Percentiles rank a stretch among this genome's conserved stretches.
phyloP scores from a whole-genome alignment of 2,797 vertebrate species.

The Gambelia wislizenii region DNA sequence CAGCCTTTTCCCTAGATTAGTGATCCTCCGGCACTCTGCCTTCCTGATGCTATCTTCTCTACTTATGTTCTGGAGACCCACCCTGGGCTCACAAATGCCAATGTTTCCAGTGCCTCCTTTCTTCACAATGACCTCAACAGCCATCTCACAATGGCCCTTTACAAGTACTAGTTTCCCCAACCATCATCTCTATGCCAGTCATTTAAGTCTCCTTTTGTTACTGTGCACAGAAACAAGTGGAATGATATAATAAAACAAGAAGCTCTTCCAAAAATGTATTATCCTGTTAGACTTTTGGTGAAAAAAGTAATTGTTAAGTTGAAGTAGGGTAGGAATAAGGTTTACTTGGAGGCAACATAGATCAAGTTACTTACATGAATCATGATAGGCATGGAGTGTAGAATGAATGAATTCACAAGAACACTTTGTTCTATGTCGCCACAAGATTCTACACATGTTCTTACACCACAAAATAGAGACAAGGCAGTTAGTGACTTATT shows the following conservation, averaged over 20 bases:
- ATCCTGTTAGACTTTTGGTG: not conserved
- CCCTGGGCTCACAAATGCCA: not conserved
- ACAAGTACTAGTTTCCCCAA: not conserved
- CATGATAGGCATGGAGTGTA: not conserved
- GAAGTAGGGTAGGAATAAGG: not conserved
- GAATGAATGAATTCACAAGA: not conserved
- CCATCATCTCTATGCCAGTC: too few relatives aligned
- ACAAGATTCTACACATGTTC: not conserved
- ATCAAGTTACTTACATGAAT: not conserved
- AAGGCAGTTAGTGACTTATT: not conserved
- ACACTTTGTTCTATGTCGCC: not conserved
- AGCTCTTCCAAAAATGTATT: not conserved
- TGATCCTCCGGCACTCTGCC: too few relatives aligned
- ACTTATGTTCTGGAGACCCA: too few relatives aligned
- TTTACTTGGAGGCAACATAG: not conserved
- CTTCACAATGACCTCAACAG: not conserved
- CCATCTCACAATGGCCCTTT: not conserved
- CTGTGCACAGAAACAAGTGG: not conserved
- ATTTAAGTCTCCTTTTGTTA: too few relatives aligned
- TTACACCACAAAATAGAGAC: not conserved
- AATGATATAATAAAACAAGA: not conserved
- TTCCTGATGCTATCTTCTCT: too few relatives aligned
- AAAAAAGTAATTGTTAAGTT: not conserved
- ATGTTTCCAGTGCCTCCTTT: not conserved
- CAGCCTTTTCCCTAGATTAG: not conserved